Conservation (phyloP, 1,140 invertebrate species). For the Metaphire vulgaris region DNA sequence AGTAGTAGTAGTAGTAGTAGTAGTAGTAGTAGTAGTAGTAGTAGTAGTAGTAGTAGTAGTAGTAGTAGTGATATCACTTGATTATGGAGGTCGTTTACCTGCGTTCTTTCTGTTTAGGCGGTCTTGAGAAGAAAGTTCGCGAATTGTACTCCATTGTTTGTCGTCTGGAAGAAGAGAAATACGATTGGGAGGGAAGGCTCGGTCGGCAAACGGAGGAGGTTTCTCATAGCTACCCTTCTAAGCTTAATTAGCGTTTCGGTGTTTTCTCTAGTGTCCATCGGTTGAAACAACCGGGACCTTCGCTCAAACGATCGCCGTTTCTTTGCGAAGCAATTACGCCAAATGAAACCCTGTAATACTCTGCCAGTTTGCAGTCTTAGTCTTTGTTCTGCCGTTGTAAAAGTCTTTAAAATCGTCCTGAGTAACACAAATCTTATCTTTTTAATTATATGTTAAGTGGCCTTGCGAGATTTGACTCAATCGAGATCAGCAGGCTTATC, state of each 20-base stretch:
- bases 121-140: constrained; percentile 90
- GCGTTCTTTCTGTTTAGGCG: constrained; percentile 65
- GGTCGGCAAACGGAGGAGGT: constrained; percentile 93
- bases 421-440: too few relatives aligned
- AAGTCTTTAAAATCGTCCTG: not conserved
- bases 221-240: constrained; percentile 51
- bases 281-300: not conserved
- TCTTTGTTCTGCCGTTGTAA: too few relatives aligned
- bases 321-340: not conserved
- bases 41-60: not conserved
- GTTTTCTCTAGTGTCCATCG: not conserved
- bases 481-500: too few relatives aligned
- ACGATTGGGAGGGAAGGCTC: constrained; percentile 93
- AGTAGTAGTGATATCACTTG: not conserved
- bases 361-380: not conserved
- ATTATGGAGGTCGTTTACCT: not conserved
- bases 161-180: constrained; percentile 92
- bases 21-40: not conserved
- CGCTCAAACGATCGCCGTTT: not conserved
- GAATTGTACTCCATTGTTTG: constrained; percentile 85
- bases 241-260: not conserved
- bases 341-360: too few relatives aligned
- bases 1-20: not conserved
- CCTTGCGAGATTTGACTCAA: too few relatives aligned
- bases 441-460: too few relatives aligned